phyloP scores from a whole-genome alignment of 2,113 vertebrate species.

The Corythornis cristatus region DNA sequence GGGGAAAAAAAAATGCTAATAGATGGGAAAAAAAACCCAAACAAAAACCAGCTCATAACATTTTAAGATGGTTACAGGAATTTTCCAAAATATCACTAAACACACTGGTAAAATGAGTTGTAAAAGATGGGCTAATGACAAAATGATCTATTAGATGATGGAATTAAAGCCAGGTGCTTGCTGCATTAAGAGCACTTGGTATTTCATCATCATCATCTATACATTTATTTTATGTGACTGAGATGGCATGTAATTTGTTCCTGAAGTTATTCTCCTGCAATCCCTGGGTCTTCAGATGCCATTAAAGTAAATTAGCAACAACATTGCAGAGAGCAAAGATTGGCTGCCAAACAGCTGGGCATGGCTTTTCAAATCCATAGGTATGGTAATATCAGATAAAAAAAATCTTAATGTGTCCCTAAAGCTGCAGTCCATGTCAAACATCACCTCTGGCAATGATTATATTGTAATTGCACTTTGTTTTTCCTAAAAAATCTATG shows the following conservation, averaged over 20 bases:
- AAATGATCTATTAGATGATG: slow-evolving; percentile 33
- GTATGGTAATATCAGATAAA: slow-evolving; percentile 9
- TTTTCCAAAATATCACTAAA: slow-evolving; percentile 14
- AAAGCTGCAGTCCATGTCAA: background rate
- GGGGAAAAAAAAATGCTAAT: background rate
- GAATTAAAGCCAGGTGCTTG: slow-evolving; percentile 37
- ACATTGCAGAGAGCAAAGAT: slow-evolving; percentile 36
- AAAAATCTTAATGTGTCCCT: slow-evolving; percentile 43
- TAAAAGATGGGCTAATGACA: slow-evolving; percentile 32
- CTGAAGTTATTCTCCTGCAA: slow-evolving; percentile 41
- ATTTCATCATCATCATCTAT: slow-evolving; percentile 39
- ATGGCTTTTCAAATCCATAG: slow-evolving; percentile 14
- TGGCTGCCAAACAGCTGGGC: slow-evolving; percentile 9
- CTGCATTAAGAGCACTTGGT: slow-evolving; percentile 52
- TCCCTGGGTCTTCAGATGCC: slow-evolving; percentile 40
- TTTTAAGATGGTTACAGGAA: slow-evolving; percentile 27
- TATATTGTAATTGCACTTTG: background rate
- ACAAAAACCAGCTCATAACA: background rate
- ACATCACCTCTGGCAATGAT: background rate
- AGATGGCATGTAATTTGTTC: slow-evolving; percentile 41
- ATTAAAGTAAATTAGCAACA: slow-evolving; percentile 38
- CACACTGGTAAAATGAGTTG: slow-evolving; percentile 33
- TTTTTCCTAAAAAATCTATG: background rate
- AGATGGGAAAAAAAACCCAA: background rate
- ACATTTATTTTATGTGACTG: slow-evolving; percentile 47